Percentiles rank a stretch among this genome's conserved stretches.
Conservation (phyloP, 2,888 invertebrate species). For the Tachina fera region DNA sequence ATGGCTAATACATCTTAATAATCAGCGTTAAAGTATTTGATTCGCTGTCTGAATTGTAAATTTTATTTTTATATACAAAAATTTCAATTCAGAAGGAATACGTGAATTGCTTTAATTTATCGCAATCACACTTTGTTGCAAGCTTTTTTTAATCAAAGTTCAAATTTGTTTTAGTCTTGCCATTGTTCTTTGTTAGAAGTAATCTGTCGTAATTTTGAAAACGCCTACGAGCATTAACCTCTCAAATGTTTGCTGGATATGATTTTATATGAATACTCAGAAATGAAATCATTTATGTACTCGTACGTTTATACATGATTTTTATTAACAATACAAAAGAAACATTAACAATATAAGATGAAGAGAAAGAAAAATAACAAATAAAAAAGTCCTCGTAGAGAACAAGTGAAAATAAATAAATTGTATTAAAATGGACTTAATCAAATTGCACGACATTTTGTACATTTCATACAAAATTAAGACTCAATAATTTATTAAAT, state of each 20-base stretch:
- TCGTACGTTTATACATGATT: background rate
- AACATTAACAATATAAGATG: background rate
- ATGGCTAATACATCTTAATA: no score
- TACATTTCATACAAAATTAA: conserved; percentile 32
- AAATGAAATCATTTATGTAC: conserved; percentile 8
- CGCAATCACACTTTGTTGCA: no score
- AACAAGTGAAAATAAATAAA: conserved; percentile 46
- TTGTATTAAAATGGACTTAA: conserved; percentile 49
- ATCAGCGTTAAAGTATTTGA: no score
- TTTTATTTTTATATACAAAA: no score
- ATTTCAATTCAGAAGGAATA: no score
- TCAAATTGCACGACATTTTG: conserved; percentile 37
- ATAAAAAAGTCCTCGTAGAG: conserved; percentile 1
- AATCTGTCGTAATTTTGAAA: no score
- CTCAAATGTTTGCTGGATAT: background rate
- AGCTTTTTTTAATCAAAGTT: no score
- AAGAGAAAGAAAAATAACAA: background rate
- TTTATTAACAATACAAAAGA: conserved; percentile 24
- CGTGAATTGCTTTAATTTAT: no score
- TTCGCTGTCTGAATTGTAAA: no score
- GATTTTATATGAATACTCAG: background rate
- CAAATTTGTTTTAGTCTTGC: no score
- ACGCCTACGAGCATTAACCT: background rate
- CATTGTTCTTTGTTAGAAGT: no score
- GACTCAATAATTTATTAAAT: background rate